These are phyloP conservation scores for Coremacera marginata DNA, from an alignment of 2,888 invertebrate genomes.

Conservation along the genomic window DNA sequence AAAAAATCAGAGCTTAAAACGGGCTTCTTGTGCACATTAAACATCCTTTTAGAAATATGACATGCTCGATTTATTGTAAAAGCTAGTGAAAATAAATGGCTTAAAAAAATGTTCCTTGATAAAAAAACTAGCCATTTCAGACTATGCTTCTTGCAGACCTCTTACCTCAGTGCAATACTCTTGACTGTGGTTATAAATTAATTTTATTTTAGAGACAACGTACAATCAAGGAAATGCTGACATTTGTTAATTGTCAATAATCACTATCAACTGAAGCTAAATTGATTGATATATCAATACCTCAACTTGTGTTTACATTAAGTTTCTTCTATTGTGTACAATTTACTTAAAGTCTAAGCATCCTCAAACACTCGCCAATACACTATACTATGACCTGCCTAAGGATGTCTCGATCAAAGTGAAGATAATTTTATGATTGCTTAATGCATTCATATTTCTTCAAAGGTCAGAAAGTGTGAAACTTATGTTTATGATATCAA, in stretches of 20 bases:
- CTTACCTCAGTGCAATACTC: too few species aligned
- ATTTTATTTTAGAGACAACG: background rate
- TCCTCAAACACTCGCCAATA: too few species aligned
- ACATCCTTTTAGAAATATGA: too few species aligned
- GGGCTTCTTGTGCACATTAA: too few species aligned
- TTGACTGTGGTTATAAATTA: background rate
- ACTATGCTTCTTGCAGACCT: too few species aligned
- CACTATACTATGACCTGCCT: background rate
- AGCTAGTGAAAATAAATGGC: too few species aligned
- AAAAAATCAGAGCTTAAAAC: too few species aligned
- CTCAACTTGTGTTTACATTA: slow-evolving; percentile 12
- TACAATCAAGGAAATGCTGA: background rate
- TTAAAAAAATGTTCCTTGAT: too few species aligned
- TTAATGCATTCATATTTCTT: background rate
- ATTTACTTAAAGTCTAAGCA: background rate
- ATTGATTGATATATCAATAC: slow-evolving; percentile 27
- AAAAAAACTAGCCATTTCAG: too few species aligned
- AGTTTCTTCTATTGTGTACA: background rate
- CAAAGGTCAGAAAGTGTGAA: background rate
- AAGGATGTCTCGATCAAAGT: background rate
- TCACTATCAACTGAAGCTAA: background rate
- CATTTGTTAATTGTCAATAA: background rate
- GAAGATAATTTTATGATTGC: background rate
- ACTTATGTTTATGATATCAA: slow-evolving; percentile 31
- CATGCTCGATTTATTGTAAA: too few species aligned